Evolutionary conservation across 2,888 invertebrate species (phyloP).

Genomic region (Cylloceria caligata): DNA sequence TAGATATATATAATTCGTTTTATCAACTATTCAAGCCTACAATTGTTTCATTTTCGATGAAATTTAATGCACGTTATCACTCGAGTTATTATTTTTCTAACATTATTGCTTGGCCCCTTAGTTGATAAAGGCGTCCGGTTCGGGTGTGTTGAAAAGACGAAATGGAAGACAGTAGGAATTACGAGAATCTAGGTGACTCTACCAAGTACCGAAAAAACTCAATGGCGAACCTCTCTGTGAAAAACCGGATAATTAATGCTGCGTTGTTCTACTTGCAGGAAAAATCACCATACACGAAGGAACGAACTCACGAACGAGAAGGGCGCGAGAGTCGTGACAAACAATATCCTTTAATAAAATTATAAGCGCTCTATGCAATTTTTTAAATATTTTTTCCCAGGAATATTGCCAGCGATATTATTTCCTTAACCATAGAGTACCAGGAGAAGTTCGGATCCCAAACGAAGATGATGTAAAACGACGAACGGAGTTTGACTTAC

Average conservation of each 20-base stretch:
- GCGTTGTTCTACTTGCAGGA: slow-evolving; percentile 87
- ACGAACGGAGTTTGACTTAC: slow-evolving; percentile 80
- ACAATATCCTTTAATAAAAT: slow-evolving; percentile 90
- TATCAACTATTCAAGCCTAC: background rate
- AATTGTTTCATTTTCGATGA: background rate
- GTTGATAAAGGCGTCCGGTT: slow-evolving; percentile 80
- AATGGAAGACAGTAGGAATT: slow-evolving; percentile 78
- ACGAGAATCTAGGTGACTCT: slow-evolving; percentile 78
- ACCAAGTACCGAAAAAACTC: slow-evolving; percentile 72
- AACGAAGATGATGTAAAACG: slow-evolving; percentile 83
- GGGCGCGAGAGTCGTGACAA: slow-evolving; percentile 91
- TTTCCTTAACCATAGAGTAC: slow-evolving; percentile 81
- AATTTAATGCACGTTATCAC: background rate
- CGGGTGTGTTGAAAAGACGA: slow-evolving; percentile 81
- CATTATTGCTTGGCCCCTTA: slow-evolving; percentile 75
- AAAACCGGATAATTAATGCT: slow-evolving; percentile 25
- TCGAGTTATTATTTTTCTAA: slow-evolving; percentile 69
- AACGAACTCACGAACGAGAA: slow-evolving; percentile 91
- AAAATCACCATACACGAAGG: slow-evolving; percentile 90
- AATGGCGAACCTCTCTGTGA: background rate
- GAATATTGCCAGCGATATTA: slow-evolving; percentile 37
- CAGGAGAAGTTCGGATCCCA: slow-evolving; percentile 83
- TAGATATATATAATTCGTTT: background rate
- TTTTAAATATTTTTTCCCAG: slow-evolving; percentile 6
- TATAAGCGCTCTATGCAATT: background rate